Percentiles rank a stretch among this genome's conserved stretches.
Evolutionary conservation across 2,888 invertebrate genomes (phyloP).

Genomic region (Andrena dorsata): DNA sequence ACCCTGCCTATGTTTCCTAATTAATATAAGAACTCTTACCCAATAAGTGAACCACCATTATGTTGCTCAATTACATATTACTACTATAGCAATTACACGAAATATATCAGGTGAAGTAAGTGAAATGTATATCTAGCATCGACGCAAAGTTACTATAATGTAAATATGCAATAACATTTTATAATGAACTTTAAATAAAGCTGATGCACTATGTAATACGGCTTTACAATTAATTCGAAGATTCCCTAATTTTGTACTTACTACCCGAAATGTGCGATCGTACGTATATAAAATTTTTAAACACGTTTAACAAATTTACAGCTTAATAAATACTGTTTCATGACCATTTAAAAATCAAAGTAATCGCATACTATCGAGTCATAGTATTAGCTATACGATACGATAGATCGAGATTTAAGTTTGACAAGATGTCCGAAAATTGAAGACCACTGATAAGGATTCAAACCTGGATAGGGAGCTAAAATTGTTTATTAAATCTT

Average conservation of each 20-base stretch:
- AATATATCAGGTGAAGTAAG: slow-evolving; percentile 9
- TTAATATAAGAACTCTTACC: background rate
- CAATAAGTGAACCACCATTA: slow-evolving; percentile 29
- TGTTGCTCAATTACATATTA: slow-evolving; percentile 39
- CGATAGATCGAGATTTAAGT: slow-evolving; percentile 60
- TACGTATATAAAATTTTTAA: background rate
- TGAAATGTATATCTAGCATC: slow-evolving; percentile 7
- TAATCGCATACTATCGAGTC: slow-evolving; percentile 19
- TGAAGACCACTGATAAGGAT: slow-evolving; percentile 47
- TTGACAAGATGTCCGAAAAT: slow-evolving; percentile 66
- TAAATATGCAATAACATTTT: slow-evolving; percentile 55
- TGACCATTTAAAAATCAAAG: background rate
- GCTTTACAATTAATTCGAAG: background rate
- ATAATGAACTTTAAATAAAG: slow-evolving; percentile 49
- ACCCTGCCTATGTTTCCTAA: slow-evolving; percentile 13
- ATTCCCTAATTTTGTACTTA: too few relatives aligned
- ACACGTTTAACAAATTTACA: background rate
- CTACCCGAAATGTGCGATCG: too few relatives aligned
- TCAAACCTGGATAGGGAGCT: slow-evolving; percentile 23
- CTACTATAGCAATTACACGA: slow-evolving; percentile 17
- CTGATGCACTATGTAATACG: slow-evolving; percentile 14
- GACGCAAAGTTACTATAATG: slow-evolving; percentile 22
- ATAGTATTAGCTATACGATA: slow-evolving; percentile 23
- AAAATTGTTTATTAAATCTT: slow-evolving; percentile 26
- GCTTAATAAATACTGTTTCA: background rate